These are phyloP conservation scores for Calcarius lapponicus DNA, from an alignment of 2,797 vertebrate species.

Conservation along the genomic window DNA sequence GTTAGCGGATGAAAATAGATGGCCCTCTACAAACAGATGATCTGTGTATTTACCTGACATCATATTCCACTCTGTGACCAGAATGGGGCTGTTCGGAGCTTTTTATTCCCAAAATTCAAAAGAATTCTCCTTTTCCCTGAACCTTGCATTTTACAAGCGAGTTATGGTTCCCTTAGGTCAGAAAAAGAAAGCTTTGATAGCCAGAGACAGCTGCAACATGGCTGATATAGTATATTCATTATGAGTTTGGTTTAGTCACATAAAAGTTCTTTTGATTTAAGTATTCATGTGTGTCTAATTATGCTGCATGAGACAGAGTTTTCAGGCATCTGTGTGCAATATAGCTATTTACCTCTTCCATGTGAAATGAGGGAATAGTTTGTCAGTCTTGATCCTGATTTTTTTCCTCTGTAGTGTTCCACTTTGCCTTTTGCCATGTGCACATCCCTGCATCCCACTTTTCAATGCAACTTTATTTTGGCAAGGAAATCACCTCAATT, in stretches of 20 bases:
- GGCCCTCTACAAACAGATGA: neutral
- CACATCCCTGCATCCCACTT: neutral
- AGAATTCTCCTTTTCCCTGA: neutral
- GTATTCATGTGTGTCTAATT: constrained; percentile 35
- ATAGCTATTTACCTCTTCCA: neutral
- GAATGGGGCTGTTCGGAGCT: accelerated
- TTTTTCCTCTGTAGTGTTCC: neutral
- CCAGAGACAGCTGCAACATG: constrained; percentile 12
- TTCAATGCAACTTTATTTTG: neutral
- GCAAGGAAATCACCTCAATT: neutral
- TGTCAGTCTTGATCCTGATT: neutral
- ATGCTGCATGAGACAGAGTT: neutral
- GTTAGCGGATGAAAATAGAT: neutral
- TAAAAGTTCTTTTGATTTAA: constrained; percentile 36
- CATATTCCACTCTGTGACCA: neutral
- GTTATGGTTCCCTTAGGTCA: neutral
- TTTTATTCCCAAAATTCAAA: neutral
- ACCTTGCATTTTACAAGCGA: neutral
- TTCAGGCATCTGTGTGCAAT: constrained; percentile 10
- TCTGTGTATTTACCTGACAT: neutral
- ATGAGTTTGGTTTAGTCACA: constrained; percentile 14
- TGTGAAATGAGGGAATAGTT: neutral
- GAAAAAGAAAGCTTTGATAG: neutral
- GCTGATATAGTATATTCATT: neutral
- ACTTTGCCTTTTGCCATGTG: neutral